Evolutionary conservation across 2,113 vertebrate species (phyloP), one percentile per base, ranked within the genome.

Genomic region (Eubucco bourcierii): DNA sequence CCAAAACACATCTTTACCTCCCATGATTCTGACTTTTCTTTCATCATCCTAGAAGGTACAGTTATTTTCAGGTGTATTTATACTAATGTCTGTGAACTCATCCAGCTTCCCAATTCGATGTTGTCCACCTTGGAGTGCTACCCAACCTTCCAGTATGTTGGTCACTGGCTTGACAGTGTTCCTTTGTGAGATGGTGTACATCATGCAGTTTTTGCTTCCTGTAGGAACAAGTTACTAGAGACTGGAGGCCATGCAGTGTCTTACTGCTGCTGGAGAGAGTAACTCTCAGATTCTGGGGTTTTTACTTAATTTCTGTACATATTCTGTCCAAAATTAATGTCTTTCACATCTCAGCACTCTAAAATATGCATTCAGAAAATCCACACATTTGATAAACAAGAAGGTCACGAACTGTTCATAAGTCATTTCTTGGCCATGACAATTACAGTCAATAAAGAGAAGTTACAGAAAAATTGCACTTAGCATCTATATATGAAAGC

Each of bases 291-390:
- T 85, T 67, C 88, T 89, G 71, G 89, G 80, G 64, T 85, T 92
- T 82, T 81, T 31, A 15, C 18, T 91, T 89, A 27, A 80, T 92
- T 89, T 92, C 55, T 79, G 75, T 95, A 65, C 44, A 73, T 70
- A 85, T 82, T 84, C 71, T 70, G 56, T 59, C 63, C 33, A 87
- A 89, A 89, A 82, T 73, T 61, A 87, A 87, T 80, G 87, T 15
- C 60, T 95, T 82, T 82, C 67, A 70, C 60, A 77, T 82, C 92
- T 82, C n/a, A 66, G 60, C 41, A 9, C 73, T 64, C 14, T 90
- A 87, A 92, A 90, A 73, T 89, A 94, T n/a, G 55, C 63, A 80
- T 75, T 70, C 58, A 84, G 66, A 84, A 93, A 92, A 84, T 63
- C 70, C 67, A 16, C 37, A 90, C 28, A 41, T 67, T 88, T 75